These are phyloP conservation scores for Zhuqinia jingwanae DNA, from an alignment of 2,888 invertebrate species.

Conservation along the genomic window DNA sequence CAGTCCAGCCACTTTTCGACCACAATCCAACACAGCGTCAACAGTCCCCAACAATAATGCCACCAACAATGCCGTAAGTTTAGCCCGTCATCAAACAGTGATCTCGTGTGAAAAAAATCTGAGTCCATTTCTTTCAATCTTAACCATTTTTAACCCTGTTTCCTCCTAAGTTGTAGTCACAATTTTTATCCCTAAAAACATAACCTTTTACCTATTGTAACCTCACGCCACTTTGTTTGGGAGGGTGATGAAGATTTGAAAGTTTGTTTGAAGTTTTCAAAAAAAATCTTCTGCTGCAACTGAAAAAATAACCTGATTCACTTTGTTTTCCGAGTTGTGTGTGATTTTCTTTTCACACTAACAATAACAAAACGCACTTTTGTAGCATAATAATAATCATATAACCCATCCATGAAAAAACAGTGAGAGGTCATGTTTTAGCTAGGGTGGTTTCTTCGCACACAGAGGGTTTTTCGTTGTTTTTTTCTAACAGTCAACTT, in stretches of 20 bases:
- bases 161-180: not conserved
- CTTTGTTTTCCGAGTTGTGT: slow-evolving; percentile 31
- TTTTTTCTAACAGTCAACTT: slow-evolving; percentile 19
- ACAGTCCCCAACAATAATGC: slow-evolving; percentile 83
- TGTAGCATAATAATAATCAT: slow-evolving; percentile 26
- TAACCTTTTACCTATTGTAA: slow-evolving; percentile 16
- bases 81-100: slow-evolving; percentile 12
- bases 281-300: not conserved
- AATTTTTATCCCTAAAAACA: not conserved
- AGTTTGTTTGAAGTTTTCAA: slow-evolving; percentile 55
- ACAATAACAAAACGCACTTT: slow-evolving; percentile 1
- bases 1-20: slow-evolving; percentile 75
- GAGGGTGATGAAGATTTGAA: slow-evolving; percentile 67
- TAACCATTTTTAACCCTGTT: not conserved
- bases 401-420: slow-evolving; percentile 58
- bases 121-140: not conserved
- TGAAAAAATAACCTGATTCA: slow-evolving; percentile 59
- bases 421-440: slow-evolving; percentile 21
- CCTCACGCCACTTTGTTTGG: slow-evolving; percentile 41
- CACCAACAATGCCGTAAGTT: slow-evolving; percentile 79
- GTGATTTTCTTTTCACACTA: slow-evolving; percentile 22
- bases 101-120: slow-evolving; percentile 7
- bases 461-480: not conserved
- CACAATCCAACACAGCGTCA: slow-evolving; percentile 86
- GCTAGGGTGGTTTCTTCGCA: slow-evolving; percentile 10